phyloP scores from a whole-genome alignment of 2,113 vertebrate species.

The Cricetomys ansorgei region DNA sequence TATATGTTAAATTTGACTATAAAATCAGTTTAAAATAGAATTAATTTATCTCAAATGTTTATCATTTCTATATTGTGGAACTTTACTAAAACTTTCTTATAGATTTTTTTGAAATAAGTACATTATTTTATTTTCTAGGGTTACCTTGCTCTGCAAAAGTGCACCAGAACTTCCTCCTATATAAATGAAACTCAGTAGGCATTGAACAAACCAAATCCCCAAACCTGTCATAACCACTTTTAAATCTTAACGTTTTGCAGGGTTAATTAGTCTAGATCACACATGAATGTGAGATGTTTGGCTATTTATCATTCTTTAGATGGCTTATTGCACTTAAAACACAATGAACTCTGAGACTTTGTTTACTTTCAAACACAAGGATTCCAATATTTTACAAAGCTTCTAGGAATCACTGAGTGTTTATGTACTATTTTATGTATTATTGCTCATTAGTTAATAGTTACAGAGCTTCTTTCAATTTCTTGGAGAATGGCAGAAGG shows the following conservation, averaged over 20 bases:
- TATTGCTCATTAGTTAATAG: neutral
- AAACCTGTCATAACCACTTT: fast-evolving
- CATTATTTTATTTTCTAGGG: neutral
- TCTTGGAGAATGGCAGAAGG: neutral
- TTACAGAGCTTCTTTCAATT: neutral
- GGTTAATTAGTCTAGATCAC: neutral
- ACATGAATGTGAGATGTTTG: too few relatives aligned
- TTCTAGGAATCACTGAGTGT: neutral
- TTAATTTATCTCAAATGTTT: neutral
- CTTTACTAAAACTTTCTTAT: neutral
- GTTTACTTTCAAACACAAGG: neutral
- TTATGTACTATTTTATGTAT: neutral
- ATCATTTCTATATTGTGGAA: neutral
- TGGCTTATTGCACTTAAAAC: neutral
- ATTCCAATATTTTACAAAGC: neutral
- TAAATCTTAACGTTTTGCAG: neutral
- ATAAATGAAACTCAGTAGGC: neutral
- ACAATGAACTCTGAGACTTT: neutral
- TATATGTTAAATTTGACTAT: neutral
- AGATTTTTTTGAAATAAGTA: neutral
- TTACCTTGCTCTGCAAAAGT: fast-evolving
- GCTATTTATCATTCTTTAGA: neutral
- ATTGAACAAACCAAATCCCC: neutral
- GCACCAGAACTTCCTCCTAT: too few relatives aligned
- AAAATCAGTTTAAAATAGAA: neutral